Conservation (phyloP, 2,888 invertebrate genomes). For the Caradrina clavipalpis region DNA sequence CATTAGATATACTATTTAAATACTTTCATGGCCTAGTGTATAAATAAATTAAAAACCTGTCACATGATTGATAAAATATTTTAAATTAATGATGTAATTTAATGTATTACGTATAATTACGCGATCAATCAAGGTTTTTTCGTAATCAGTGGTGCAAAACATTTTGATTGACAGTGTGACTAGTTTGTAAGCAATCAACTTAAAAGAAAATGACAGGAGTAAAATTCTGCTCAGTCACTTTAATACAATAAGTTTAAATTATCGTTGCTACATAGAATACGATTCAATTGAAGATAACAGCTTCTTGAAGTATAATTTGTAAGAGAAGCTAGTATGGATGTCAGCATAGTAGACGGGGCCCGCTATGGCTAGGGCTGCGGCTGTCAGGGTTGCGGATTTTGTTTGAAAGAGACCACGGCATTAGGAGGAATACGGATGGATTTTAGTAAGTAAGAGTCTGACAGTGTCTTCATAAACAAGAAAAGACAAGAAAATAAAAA, state of each 20-base stretch:
- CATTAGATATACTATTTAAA: slow-evolving; percentile 31
- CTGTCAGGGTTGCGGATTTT: no score
- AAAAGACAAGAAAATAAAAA: no score
- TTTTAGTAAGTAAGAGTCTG: no score
- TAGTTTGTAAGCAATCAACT: slow-evolving; percentile 37
- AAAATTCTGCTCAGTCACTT: slow-evolving; percentile 31
- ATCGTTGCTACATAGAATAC: slow-evolving; percentile 18
- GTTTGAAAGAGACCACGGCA: no score
- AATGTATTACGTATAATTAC: slow-evolving; percentile 22
- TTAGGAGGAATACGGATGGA: no score
- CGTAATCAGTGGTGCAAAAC: slow-evolving; percentile 39
- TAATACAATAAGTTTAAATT: slow-evolving; percentile 43
- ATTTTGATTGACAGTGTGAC: slow-evolving; percentile 53
- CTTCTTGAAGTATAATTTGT: slow-evolving; percentile 6
- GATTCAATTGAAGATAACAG: slow-evolving; percentile 36
- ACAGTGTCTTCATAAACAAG: no score
- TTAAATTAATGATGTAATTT: slow-evolving; percentile 27
- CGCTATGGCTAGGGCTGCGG: no score
- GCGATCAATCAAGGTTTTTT: slow-evolving; percentile 42
- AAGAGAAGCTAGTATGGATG: neutral
- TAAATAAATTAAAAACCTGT: slow-evolving; percentile 27
- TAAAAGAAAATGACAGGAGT: slow-evolving; percentile 34
- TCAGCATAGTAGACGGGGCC: no score
- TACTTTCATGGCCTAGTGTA: slow-evolving; percentile 8
- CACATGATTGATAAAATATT: slow-evolving; percentile 38